Conservation (phyloP, 2,888 invertebrate genomes). For the Corbicula japonica region DNA sequence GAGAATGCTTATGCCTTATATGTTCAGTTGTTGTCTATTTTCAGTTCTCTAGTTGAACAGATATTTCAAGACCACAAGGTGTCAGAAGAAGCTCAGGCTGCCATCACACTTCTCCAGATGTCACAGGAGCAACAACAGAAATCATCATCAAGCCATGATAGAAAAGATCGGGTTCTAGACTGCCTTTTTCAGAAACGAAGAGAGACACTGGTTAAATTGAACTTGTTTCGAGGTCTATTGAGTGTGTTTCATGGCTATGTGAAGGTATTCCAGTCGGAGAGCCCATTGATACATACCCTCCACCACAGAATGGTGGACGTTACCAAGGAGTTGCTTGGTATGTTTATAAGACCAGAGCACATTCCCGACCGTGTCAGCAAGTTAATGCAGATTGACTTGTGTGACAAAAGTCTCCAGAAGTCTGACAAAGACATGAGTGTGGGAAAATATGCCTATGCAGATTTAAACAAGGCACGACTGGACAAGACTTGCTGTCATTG, state of each 20-base stretch:
- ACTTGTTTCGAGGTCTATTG: constrained; percentile 18
- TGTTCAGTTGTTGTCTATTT: no score
- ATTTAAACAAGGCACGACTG: constrained; percentile 36
- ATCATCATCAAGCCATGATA: constrained; percentile 15
- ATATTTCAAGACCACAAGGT: constrained; percentile 11
- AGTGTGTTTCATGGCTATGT: constrained; percentile 20
- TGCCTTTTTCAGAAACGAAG: constrained; percentile 1
- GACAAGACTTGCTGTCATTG: constrained; percentile 36
- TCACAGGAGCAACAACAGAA: constrained; percentile 23
- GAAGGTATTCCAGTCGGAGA: constrained; percentile 25
- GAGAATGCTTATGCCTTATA: no score
- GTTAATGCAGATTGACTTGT: constrained; percentile 1
- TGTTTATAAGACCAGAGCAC: constrained; percentile 17
- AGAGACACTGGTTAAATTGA: constrained; percentile 14
- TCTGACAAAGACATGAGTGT: constrained; percentile 36
- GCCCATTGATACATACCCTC: neutral
- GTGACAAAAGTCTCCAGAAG: constrained; percentile 8
- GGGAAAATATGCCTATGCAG: constrained; percentile 39
- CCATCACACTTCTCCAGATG: constrained; percentile 12
- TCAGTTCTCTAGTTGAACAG: no score
- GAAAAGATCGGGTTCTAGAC: constrained; percentile 15
- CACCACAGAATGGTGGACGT: constrained; percentile 12
- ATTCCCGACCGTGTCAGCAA: neutral
- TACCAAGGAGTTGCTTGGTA: neutral
- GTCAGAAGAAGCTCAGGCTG: constrained; percentile 24